Evolutionary conservation across 2,113 vertebrate genomes (phyloP).

Genomic region (Ageneiosus marmoratus): DNA sequence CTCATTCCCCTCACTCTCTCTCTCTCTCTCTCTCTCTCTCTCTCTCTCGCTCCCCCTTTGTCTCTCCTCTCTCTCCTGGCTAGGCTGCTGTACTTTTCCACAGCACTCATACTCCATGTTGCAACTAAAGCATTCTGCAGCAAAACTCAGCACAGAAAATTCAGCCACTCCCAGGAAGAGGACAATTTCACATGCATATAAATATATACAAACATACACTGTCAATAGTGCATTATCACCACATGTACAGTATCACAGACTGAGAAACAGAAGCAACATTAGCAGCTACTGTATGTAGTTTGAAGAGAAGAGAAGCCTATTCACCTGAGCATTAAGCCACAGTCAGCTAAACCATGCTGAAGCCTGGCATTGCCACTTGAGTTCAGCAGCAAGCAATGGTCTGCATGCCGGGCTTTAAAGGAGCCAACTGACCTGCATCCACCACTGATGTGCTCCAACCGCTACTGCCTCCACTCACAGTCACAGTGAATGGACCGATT

Average conservation of each 20-base stretch:
- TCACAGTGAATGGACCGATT: constrained; percentile 37
- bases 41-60: constrained; percentile 55
- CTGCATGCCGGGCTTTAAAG: constrained; percentile 59
- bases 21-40: constrained; percentile 54
- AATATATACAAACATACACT: neutral
- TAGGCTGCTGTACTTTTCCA: constrained; percentile 67
- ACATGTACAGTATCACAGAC: neutral
- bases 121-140: constrained; percentile 67
- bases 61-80: constrained; percentile 58
- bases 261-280: constrained; percentile 56
- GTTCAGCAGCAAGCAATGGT: constrained; percentile 52
- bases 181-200: constrained; percentile 36
- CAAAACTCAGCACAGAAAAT: constrained; percentile 62
- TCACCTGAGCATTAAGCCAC: constrained; percentile 46
- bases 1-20: constrained; percentile 51
- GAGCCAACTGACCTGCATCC: constrained; percentile 52
- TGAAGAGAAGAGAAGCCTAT: constrained; percentile 54
- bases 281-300: constrained; percentile 18
- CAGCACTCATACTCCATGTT: constrained; percentile 54
- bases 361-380: constrained; percentile 62
- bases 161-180: constrained; percentile 67
- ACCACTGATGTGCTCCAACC: constrained; percentile 28
- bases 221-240: constrained; percentile 36
- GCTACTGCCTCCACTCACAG: constrained; percentile 30
- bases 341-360: neutral